Conservation (phyloP, 2,888 invertebrate species). For the Noctua janthe region DNA sequence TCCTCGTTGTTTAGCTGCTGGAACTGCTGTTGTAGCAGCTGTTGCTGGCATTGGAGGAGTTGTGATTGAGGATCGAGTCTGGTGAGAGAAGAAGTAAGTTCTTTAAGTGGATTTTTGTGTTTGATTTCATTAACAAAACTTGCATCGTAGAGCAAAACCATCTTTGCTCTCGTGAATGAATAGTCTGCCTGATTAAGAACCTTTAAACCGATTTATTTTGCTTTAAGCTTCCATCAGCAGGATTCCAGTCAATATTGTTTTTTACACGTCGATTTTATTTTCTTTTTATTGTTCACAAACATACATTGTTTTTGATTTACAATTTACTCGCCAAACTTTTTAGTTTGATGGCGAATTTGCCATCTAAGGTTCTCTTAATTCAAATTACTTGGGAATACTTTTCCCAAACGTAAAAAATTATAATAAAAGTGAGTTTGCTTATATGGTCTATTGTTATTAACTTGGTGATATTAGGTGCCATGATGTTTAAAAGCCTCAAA, state of each 20-base stretch:
- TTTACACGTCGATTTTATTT: background rate
- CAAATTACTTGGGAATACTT: background rate
- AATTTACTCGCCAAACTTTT: too few relatives aligned
- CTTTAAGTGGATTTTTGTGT: background rate
- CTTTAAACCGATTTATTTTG: background rate
- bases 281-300: too few relatives aligned
- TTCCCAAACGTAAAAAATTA: background rate
- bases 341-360: background rate
- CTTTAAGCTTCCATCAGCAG: background rate
- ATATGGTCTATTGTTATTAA: background rate
- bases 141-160: background rate
- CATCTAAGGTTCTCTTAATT: background rate
- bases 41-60: slow-evolving; percentile 86
- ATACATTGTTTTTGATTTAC: too few relatives aligned
- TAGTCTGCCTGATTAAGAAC: background rate
- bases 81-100: slow-evolving; percentile 30
- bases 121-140: background rate
- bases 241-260: background rate
- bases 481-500: background rate
- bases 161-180: background rate
- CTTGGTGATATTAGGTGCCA: background rate
- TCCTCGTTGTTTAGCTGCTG: slow-evolving; percentile 89
- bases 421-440: background rate
- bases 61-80: slow-evolving; percentile 87
- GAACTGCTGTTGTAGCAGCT: slow-evolving; percentile 89